These are phyloP conservation scores for Nannobrachium achirus DNA, from an alignment of 2,113 vertebrate genomes.

Conservation along the genomic window DNA sequence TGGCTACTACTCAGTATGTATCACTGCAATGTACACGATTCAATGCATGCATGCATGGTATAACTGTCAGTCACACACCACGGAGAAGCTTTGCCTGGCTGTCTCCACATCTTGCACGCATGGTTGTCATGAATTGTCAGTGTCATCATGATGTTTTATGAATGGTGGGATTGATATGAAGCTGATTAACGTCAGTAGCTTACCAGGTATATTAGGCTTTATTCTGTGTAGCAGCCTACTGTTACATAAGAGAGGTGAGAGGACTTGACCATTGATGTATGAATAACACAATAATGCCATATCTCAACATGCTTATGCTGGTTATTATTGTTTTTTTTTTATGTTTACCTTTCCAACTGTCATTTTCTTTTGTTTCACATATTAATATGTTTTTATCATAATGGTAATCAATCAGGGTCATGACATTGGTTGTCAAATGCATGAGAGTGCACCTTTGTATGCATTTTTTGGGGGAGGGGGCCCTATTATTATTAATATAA, in stretches of 20 bases:
- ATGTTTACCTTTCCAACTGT: not conserved
- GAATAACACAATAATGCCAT: constrained; percentile 31
- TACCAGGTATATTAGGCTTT: too few species aligned
- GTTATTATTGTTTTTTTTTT: not conserved
- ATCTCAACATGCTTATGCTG: not conserved
- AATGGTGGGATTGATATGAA: constrained; percentile 38
- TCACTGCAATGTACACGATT: too few species aligned
- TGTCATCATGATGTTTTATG: constrained; percentile 34
- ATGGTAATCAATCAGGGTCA: constrained; percentile 10
- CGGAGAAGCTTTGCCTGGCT: not conserved
- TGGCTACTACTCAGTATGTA: too few species aligned
- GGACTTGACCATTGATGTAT: constrained; percentile 23
- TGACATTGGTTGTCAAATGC: constrained; percentile 32
- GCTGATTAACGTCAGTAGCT: constrained; percentile 5
- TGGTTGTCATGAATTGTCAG: constrained; percentile 5
- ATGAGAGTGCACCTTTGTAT: not conserved
- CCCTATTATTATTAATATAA: too few species aligned
- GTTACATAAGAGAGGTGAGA: constrained; percentile 60
- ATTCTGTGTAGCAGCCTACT: not conserved
- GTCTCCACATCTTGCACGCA: not conserved
- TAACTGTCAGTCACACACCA: not conserved
- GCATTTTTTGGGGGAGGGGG: too few species aligned
- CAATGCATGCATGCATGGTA: not conserved
- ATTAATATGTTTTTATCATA: not conserved
- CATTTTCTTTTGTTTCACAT: not conserved